Evolutionary conservation across 2,888 invertebrate genomes (phyloP).

Genomic region (Cerceris rybyensis): DNA sequence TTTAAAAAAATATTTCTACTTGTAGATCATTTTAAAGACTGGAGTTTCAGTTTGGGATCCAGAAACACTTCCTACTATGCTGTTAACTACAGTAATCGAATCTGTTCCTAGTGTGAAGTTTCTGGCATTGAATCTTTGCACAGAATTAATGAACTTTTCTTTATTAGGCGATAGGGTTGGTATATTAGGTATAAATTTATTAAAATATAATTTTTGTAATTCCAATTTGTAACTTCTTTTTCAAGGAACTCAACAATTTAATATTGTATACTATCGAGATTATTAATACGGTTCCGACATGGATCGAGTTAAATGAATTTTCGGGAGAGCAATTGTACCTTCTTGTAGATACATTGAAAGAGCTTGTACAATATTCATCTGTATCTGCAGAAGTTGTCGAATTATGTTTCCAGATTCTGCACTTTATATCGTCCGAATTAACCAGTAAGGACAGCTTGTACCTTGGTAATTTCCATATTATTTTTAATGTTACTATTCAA

Average conservation of each 20-base stretch:
- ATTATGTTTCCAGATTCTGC: slow-evolving; percentile 72
- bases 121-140: slow-evolving; percentile 67
- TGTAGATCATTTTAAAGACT: slow-evolving; percentile 65
- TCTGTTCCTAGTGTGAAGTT: slow-evolving; percentile 72
- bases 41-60: slow-evolving; percentile 72
- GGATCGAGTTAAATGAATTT: slow-evolving; percentile 64
- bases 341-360: slow-evolving; percentile 54
- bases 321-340: slow-evolving; percentile 39
- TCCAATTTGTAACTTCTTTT: slow-evolving; percentile 9
- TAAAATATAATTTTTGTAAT: not conserved
- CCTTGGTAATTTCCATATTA: slow-evolving; percentile 3
- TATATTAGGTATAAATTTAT: slow-evolving; percentile 5
- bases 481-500: not conserved
- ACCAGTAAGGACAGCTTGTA: slow-evolving; percentile 60
- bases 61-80: slow-evolving; percentile 61
- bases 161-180: slow-evolving; percentile 61
- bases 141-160: slow-evolving; percentile 65
- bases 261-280: slow-evolving; percentile 68
- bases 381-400: slow-evolving; percentile 55
- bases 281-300: slow-evolving; percentile 68
- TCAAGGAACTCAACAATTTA: slow-evolving; percentile 57
- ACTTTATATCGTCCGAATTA: slow-evolving; percentile 62
- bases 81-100: slow-evolving; percentile 65
- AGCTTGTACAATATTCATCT: slow-evolving; percentile 54
- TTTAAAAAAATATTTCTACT: slow-evolving; percentile 16